Evolutionary conservation across 2,113 vertebrate species (phyloP).

Genomic region (Rhinolophus ferrumequinum): DNA sequence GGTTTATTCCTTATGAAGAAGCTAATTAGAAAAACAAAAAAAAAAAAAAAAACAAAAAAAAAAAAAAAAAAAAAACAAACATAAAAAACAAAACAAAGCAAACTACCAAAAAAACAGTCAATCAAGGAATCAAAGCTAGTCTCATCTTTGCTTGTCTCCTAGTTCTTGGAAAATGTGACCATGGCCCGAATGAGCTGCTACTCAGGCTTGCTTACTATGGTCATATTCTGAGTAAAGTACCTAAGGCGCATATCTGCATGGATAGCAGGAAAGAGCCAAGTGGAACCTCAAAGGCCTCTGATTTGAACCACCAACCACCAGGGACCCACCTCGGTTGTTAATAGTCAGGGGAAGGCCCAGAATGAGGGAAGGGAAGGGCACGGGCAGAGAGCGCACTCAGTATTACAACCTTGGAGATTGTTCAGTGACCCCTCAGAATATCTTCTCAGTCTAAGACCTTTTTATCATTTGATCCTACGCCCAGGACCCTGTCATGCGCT

Average conservation of each 20-base stretch:
- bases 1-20: not conserved
- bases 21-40: not conserved
- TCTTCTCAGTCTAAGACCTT: constrained; percentile 30
- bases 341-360: not conserved
- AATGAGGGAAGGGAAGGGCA: not conserved
- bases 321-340: not conserved
- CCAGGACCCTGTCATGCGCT: not conserved
- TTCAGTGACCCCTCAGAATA: not conserved
- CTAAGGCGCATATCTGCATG: not conserved
- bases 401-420: not conserved
- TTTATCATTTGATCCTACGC: not conserved
- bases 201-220: not conserved
- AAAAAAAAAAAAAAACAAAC: too few relatives aligned
- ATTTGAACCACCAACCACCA: constrained; percentile 31
- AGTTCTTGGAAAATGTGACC: not conserved
- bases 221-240: not conserved
- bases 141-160: not conserved
- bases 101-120: too few relatives aligned
- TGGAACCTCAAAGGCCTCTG: not conserved
- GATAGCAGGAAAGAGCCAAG: not conserved
- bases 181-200: not conserved
- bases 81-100: too few relatives aligned
- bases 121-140: not conserved
- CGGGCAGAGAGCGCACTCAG: not conserved
- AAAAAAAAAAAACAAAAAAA: too few relatives aligned